Conservation (phyloP, 92 coral and sea anemone species). For the Epizoanthus stellaris region DNA sequence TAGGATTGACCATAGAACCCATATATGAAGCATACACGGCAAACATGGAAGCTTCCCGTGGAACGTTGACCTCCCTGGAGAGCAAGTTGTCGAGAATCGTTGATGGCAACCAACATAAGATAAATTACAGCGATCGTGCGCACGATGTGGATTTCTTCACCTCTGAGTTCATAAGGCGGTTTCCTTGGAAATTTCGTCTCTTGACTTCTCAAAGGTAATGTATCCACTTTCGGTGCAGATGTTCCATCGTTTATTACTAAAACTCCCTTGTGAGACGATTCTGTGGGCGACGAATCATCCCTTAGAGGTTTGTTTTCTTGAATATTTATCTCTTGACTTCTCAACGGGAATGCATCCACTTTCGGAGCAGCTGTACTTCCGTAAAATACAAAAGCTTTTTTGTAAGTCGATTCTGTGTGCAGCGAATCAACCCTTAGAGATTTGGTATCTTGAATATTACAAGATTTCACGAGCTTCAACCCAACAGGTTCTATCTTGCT, state of each 20-base stretch:
- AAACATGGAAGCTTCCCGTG: conserved; percentile 53
- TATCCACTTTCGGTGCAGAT: no score
- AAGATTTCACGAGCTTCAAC: no score
- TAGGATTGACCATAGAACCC: conserved; percentile 58
- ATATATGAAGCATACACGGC: conserved; percentile 55
- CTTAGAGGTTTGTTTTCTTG: no score
- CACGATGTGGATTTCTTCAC: conserved; percentile 59
- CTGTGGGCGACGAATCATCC: no score
- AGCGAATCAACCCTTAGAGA: no score
- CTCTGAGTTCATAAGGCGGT: conserved; percentile 23
- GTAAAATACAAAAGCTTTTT: no score
- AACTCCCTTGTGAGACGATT: background rate
- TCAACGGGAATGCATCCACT: no score
- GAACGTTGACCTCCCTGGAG: conserved; percentile 45
- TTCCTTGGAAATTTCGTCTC: background rate
- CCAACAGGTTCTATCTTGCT: no score
- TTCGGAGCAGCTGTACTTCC: no score
- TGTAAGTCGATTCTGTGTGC: no score
- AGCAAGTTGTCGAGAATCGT: conserved; percentile 47
- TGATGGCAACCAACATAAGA: conserved; percentile 61
- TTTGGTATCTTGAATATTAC: no score
- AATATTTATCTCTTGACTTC: no score
- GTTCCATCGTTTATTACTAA: background rate
- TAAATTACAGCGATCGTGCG: conserved; percentile 61
- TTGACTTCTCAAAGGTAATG: background rate